Evolutionary conservation across 2,888 invertebrate genomes (phyloP).

Genomic region (Meteorus cinctellus): DNA sequence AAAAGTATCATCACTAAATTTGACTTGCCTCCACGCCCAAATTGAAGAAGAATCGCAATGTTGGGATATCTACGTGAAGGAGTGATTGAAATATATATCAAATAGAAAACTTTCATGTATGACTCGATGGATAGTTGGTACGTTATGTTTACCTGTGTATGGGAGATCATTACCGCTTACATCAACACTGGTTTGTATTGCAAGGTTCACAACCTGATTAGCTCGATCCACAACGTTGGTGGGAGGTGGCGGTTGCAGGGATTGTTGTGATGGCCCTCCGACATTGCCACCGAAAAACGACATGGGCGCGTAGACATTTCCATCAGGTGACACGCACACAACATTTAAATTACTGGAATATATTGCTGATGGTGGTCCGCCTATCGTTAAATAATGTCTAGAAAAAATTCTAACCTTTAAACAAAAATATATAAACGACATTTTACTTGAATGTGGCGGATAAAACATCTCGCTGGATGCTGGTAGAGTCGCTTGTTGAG

Average conservation of each 20-base stretch:
- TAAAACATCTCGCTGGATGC: constrained; percentile 47
- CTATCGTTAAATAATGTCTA: background rate
- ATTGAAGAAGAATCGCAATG: constrained; percentile 81
- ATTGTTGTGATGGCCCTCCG: constrained; percentile 12
- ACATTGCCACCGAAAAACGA: constrained; percentile 33
- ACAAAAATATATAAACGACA: constrained; percentile 22
- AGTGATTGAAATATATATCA: constrained; percentile 54
- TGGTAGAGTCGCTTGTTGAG: constrained; percentile 44
- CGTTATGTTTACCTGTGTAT: constrained; percentile 74
- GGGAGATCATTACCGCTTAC: constrained; percentile 77
- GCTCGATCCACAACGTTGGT: constrained; percentile 53
- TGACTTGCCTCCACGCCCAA: constrained; percentile 76
- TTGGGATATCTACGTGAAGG: constrained; percentile 75
- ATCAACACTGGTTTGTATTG: constrained; percentile 71
- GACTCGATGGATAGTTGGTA: constrained; percentile 49
- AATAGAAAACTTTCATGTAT: background rate
- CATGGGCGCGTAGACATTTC: constrained; percentile 36
- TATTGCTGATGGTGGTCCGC: constrained; percentile 35
- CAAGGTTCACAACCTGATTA: constrained; percentile 62
- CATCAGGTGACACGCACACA: constrained; percentile 46
- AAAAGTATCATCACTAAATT: background rate
- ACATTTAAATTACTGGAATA: constrained; percentile 43
- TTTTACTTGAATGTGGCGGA: constrained; percentile 41
- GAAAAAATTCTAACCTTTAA: constrained; percentile 3
- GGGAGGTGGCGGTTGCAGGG: constrained; percentile 43